Base-by-base conservation (phyloP, 1,140 invertebrate species). In the Cydia pomonella region DNA sequence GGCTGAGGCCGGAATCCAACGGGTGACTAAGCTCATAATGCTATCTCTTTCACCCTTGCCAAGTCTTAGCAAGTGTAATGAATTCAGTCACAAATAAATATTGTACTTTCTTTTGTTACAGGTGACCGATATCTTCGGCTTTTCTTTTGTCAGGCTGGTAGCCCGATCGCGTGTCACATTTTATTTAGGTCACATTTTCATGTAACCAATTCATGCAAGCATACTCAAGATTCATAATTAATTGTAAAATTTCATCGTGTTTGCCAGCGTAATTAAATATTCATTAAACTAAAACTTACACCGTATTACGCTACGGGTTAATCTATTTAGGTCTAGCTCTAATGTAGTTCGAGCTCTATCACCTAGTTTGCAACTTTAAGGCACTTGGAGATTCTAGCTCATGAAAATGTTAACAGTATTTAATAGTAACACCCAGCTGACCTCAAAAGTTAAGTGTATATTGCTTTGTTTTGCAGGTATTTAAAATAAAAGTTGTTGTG, bases 351-450 rank as follows among this genome's bases (percentile, higher is more conserved):
- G 29, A 33, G 33, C 18, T 69, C 64, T 69, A 69, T 33, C 27
- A 18, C 29, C 63, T 66, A 66, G 64, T 69, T 69, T 18, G 13
- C 23, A 69, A 69, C 29, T 69, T 33, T 29, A 27, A 69, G 29
- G 2, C n/a, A 33, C 64, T 69, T 13, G n/a, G 27, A 33, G 4
- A 18, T 18, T 33, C n/a, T 69, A 69, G 3, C 33, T 69, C 18
- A 59, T 69, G 64, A 69, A 69, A 33, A 69, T 69, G 5, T 66
- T 69, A 69, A 69, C 27, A 18, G 27, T 69, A 33, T 69, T 33
- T 41, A n/a, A 38, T 18, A 21, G n/a, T 21, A 21, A 59, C 7
- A 59, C n/a, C 7, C 2, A 0, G 53, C 0, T 59, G 18, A 59
- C 47, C 47, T 50, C 13, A 50, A 13, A 41, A 41, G 10, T 41